These are phyloP conservation scores for Vulpes ferrilata DNA, from an alignment of 2,113 vertebrate species.

Conservation along the genomic window DNA sequence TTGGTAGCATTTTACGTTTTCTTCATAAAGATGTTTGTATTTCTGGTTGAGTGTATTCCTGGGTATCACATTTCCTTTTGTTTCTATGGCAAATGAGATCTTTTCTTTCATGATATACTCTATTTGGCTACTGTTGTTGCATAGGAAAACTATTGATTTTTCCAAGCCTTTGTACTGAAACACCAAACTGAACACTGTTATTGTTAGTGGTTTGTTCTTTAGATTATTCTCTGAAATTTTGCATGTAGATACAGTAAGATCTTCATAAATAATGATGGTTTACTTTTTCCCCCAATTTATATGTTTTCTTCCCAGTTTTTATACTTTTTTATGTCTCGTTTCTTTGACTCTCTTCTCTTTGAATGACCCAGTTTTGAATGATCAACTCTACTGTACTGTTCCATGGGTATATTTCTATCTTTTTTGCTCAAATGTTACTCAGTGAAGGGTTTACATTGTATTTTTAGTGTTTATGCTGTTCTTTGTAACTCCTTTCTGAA, in stretches of 20 bases:
- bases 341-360: neutral
- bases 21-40: neutral
- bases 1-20: neutral
- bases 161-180: neutral
- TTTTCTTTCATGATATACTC: neutral
- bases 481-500: neutral
- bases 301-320: neutral
- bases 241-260: neutral
- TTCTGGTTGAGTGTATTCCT: neutral
- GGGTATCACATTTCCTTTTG: neutral
- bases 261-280: neutral
- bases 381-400: too few relatives aligned
- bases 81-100: neutral
- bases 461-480: neutral
- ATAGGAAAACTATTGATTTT: neutral
- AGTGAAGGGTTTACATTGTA: neutral
- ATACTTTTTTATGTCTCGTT: neutral
- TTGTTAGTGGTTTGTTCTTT: neutral
- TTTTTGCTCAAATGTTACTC: accelerated
- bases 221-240: neutral
- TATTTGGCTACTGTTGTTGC: neutral
- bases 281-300: neutral
- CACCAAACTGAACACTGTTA: neutral
- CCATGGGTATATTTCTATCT: neutral
- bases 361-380: neutral